Conservation (phyloP, 2,888 invertebrate genomes). For the Adelphocoris suturalis region DNA sequence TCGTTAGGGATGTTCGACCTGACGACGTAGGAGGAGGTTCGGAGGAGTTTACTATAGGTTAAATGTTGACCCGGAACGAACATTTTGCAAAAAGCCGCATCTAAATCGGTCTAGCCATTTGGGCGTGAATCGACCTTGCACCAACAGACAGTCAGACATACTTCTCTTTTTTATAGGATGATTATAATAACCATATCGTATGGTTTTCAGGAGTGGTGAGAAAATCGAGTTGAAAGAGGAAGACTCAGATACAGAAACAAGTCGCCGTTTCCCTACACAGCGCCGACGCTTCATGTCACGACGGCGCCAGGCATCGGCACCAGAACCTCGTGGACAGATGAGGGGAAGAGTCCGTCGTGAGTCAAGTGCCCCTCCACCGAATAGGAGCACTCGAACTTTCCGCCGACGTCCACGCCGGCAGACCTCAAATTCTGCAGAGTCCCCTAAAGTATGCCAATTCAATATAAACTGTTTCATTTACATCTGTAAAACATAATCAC, state of each 20-base stretch:
- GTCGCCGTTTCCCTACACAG: constrained; percentile 38
- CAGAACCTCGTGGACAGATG: constrained; percentile 48
- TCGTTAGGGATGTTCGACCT: too few relatives aligned
- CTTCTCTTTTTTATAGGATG: too few relatives aligned
- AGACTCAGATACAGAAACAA: constrained; percentile 84
- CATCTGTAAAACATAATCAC: not conserved
- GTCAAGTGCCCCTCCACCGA: constrained; percentile 69
- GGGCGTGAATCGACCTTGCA: too few relatives aligned
- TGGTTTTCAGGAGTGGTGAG: constrained; percentile 61
- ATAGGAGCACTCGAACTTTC: constrained; percentile 69
- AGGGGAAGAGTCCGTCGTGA: constrained; percentile 47
- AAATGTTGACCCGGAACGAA: too few relatives aligned
- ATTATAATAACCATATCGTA: too few relatives aligned
- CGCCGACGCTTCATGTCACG: constrained; percentile 67
- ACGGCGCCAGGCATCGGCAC: constrained; percentile 70
- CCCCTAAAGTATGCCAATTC: constrained; percentile 30
- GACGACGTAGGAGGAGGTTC: too few relatives aligned
- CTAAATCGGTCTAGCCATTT: too few relatives aligned
- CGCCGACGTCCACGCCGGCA: constrained; percentile 60
- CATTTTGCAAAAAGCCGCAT: too few relatives aligned
- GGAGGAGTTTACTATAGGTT: too few relatives aligned
- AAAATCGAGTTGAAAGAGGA: constrained; percentile 84
- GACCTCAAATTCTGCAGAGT: constrained; percentile 63
- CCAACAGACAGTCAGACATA: too few relatives aligned
- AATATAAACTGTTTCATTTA: not conserved